phyloP scores from a whole-genome alignment of 53 echinoderm and acorn worm genomes.

The Arbacia lixula region DNA sequence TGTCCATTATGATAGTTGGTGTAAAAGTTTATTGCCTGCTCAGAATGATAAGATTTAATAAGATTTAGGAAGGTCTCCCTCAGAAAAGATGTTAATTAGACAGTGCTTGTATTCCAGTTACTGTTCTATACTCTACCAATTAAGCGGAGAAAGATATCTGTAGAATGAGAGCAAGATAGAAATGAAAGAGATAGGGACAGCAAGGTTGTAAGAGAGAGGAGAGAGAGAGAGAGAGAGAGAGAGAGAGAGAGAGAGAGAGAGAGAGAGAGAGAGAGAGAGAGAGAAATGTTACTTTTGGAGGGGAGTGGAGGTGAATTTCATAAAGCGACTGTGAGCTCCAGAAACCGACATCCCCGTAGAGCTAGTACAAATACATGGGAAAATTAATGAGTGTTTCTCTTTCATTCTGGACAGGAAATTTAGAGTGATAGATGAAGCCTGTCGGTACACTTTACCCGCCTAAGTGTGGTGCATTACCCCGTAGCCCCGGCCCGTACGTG shows the following conservation, averaged over 20 bases:
- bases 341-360: background rate
- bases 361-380: background rate
- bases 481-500: background rate
- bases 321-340: constrained; percentile 5
- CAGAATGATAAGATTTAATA: too few relatives aligned
- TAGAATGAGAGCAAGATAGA: constrained; percentile 4
- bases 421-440: constrained; percentile 42
- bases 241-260: background rate
- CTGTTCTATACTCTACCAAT: too few relatives aligned
- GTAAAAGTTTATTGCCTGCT: too few relatives aligned
- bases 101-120: too few relatives aligned
- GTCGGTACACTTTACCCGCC: constrained; percentile 28
- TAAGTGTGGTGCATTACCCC: constrained; percentile 42
- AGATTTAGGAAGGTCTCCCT: too few relatives aligned
- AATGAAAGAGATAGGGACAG: background rate
- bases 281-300: background rate
- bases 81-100: too few relatives aligned
- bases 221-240: background rate
- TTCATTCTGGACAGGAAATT: constrained; percentile 17
- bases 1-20: too few relatives aligned
- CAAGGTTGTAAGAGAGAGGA: background rate
- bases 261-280: background rate
- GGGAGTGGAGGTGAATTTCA: background rate
- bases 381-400: constrained; percentile 25
- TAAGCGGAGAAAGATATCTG: background rate